Base-by-base conservation (phyloP, 2,113 vertebrate species). In the Pterocles burchelli region DNA sequence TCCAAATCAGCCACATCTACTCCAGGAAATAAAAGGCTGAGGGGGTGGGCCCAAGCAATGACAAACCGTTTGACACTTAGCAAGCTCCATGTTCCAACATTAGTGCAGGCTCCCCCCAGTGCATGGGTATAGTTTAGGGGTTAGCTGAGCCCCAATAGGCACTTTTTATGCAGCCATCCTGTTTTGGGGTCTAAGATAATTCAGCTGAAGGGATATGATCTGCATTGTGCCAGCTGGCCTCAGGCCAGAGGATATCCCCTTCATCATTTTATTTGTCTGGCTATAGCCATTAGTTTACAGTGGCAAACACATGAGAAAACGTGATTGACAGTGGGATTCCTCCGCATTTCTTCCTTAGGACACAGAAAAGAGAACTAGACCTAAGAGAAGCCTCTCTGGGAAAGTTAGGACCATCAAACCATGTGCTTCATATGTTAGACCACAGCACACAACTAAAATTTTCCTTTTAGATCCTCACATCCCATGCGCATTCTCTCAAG, bases 1-100 rank as follows among this genome's bases (percentile, higher is more conserved):
- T 20, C 11, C 29, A 67, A 59, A 84, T 58, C 31, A 79, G 9
- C 9, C 9, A 20, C 15, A 52, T 13, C 4, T 65, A 1, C 33
- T 36, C 6, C 19, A 61, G 41, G 22, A 87, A 59, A 61, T 34
- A 31, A 34, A 89, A 75, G 36, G 34, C 2, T 55, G 38, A 88
- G 26, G 51, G 17, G 13, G 67, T 1, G 5, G 14, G 14, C 13
- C 70, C 11, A 34, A 68, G 34, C 5, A 25, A 11, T 43, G 20
- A 5, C 33, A 25, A 17, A 45, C 5, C 12, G 17, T n/a, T 54
- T 13, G 49, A 34, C 13, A 15, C 57, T 33, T 19, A 59, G 33
- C 2, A 3, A 85, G 33, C 5, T 89, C 48, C 5, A 3, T 9
- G 25, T 48, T 0, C 2, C 7, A 55, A 3, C 31, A 33, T 5